Base-by-base conservation (phyloP, 1,140 invertebrate genomes). In the Drosophila persimilis region DNA sequence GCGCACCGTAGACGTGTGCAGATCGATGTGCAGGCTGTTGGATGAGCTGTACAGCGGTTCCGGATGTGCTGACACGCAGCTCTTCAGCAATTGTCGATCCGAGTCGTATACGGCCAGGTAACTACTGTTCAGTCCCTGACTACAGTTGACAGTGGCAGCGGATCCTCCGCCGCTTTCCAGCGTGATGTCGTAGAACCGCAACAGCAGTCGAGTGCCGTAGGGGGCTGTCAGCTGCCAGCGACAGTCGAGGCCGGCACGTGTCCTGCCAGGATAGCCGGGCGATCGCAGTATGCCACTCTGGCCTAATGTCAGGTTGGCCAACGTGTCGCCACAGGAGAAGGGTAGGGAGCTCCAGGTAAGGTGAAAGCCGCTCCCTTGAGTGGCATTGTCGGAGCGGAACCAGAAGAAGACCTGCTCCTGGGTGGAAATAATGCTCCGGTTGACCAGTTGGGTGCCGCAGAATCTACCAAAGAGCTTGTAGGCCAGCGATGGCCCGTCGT, bases 211-310 rank as follows among this genome's bases (percentile, higher is more conserved):
- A 91, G 96, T 97, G 2, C 95, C 95, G 2, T 92, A 89, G 1
- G 92, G 92, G 0, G 95, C 95, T 1, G 48, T 83, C 26, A 98
- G 93, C 2, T 92, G 92, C 96, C 96, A 98, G 54, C 93, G 93
- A 83, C 97, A 98, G 78, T 97, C 95, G 41, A 94, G 86, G 74
- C 95, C 94, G 0, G 93, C 92, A 2, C 96, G 95, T 90, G 97
- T 97, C 63, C 93, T 93, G 22, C 95, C 95, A 2, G 97, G 97
- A 67, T 95, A 97, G 7, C 96, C 96, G 1, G 97, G 97, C 8
- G 96, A 97, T 61, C 92, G 94, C 17, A 97, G 93, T 0, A 94
- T 93, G 5, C 96, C 97, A 9, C 91, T 80, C 22, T 96, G 86
- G 20, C 88, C 91, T 6, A 47, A 6, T 0, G 45, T 9, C 3